phyloP scores from a whole-genome alignment of 2,113 vertebrate genomes.

The Oxygymnocypris stewartii region DNA sequence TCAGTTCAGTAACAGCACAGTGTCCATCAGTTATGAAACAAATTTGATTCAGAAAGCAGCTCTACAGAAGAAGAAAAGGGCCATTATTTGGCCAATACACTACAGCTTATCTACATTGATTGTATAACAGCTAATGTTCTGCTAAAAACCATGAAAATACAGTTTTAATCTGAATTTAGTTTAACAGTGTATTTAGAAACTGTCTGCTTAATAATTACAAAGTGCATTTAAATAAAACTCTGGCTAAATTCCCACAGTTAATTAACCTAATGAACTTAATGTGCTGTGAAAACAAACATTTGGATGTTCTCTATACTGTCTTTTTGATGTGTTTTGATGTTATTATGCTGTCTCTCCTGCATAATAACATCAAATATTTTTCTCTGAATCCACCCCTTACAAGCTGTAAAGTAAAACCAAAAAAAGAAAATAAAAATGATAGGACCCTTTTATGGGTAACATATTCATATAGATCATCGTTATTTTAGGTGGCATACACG shows the following conservation, averaged over 20 bases:
- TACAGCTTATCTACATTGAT: neutral
- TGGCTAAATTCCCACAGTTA: neutral
- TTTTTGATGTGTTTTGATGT: neutral
- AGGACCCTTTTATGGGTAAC: neutral
- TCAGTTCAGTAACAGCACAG: neutral
- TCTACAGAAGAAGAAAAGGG: no score
- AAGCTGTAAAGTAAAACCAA: neutral
- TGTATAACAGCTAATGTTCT: neutral
- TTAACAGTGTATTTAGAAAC: neutral
- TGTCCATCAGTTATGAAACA: neutral
- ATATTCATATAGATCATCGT: neutral
- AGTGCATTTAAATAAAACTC: neutral
- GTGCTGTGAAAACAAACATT: neutral
- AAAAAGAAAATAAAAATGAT: neutral
- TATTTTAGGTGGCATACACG: neutral
- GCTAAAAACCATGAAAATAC: neutral
- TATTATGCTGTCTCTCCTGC: neutral
- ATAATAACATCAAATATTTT: neutral
- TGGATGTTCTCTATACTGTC: neutral
- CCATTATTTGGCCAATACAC: neutral
- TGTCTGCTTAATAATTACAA: neutral
- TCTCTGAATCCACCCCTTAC: neutral
- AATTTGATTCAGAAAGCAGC: neutral
- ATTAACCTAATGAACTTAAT: constrained; percentile 1
- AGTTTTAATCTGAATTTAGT: neutral